Conservation (phyloP, 2,113 vertebrate genomes). For the Progne subis region DNA sequence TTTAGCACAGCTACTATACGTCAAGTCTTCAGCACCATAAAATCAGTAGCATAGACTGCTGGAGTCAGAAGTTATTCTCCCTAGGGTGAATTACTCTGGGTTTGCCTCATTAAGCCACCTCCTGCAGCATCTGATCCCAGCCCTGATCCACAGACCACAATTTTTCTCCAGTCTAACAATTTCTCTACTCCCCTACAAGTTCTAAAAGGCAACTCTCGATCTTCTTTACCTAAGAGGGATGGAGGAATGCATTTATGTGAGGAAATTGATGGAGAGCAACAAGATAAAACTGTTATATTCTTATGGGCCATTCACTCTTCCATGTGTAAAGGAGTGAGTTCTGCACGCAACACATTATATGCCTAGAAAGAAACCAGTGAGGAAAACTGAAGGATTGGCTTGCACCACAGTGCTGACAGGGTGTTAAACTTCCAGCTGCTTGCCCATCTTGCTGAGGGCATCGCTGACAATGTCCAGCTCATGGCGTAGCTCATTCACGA, state of each 20-base stretch:
- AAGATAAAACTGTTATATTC: neutral
- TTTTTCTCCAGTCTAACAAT: neutral
- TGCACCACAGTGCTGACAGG: neutral
- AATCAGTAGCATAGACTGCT: neutral
- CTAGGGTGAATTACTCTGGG: neutral
- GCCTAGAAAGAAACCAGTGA: neutral
- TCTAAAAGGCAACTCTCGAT: neutral
- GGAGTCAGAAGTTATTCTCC: neutral
- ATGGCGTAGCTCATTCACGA: conserved; percentile 88
- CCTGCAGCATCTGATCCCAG: neutral
- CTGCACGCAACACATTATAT: neutral
- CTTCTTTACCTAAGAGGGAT: neutral
- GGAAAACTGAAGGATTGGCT: neutral
- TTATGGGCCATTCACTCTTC: neutral
- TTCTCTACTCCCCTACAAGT: neutral
- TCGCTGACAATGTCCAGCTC: conserved; percentile 92
- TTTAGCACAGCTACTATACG: neutral
- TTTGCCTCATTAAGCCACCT: neutral
- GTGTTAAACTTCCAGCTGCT: conserved; percentile 81
- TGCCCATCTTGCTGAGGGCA: conserved; percentile 88
- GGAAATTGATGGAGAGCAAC: neutral
- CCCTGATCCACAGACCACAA: neutral
- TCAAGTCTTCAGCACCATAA: neutral
- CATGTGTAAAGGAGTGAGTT: neutral
- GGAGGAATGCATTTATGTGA: neutral